A percentile compares a stretch with the other conserved stretches of the same genome.
These are phyloP conservation scores for Microchrysa polita DNA, from an alignment of 2,888 invertebrate species.

Conservation along the genomic window DNA sequence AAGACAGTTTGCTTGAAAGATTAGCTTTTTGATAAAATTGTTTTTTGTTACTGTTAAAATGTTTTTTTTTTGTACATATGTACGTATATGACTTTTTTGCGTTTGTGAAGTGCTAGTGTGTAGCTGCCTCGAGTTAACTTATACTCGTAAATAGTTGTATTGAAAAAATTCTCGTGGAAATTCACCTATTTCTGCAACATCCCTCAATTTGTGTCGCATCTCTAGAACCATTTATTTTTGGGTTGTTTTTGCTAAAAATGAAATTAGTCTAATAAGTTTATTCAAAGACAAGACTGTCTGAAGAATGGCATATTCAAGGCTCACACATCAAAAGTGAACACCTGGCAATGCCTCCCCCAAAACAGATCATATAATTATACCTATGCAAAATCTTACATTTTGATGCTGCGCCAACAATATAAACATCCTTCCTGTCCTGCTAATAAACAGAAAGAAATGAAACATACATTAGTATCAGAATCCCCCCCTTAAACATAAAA, in stretches of 20 bases:
- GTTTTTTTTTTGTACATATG: slow-evolving; percentile 13
- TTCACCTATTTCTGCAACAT: background rate
- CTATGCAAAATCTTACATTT: slow-evolving; percentile 6
- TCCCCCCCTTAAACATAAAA: too few species aligned
- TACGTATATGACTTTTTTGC: slow-evolving; percentile 20
- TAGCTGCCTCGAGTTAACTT: slow-evolving; percentile 27
- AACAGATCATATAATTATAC: slow-evolving; percentile 5
- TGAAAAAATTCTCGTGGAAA: background rate
- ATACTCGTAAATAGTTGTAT: background rate
- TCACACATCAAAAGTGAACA: slow-evolving; percentile 36
- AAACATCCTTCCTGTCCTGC: slow-evolving; percentile 29
- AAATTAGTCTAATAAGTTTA: slow-evolving; percentile 18
- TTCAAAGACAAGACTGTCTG: slow-evolving; percentile 8
- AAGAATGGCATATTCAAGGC: slow-evolving; percentile 59
- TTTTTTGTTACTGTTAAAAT: too few species aligned
- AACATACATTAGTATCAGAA: slow-evolving; percentile 4
- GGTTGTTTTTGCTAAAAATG: slow-evolving; percentile 39
- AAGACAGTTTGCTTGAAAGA: slow-evolving; percentile 30
- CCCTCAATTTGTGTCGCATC: background rate
- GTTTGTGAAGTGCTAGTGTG: slow-evolving; percentile 39
- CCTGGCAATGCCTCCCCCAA: slow-evolving; percentile 15
- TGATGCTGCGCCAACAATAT: slow-evolving; percentile 13
- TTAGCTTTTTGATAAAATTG: slow-evolving; percentile 16
- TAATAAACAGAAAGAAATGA: slow-evolving; percentile 21
- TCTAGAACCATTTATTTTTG: slow-evolving; percentile 34